A percentile compares a stretch with the other conserved stretches of the same genome.
Evolutionary conservation across 2,113 vertebrate genomes (phyloP).

Genomic region (Austrofundulus limnaeus): DNA sequence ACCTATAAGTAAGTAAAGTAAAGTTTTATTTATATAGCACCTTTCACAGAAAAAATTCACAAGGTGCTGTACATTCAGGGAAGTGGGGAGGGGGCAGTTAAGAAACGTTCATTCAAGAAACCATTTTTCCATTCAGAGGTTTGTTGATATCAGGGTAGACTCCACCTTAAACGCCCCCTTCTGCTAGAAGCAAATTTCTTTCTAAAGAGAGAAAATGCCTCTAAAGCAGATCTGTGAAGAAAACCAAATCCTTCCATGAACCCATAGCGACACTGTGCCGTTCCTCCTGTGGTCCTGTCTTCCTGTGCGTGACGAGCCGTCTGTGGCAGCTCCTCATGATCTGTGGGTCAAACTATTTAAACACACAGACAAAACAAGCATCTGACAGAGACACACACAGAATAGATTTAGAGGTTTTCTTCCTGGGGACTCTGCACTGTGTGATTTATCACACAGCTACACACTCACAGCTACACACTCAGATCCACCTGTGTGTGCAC

Average conservation of each 20-base stretch:
- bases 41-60: too few species aligned
- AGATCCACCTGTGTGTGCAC: slow-evolving; percentile 4
- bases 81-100: too few species aligned
- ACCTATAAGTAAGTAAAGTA: too few species aligned
- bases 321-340: slow-evolving; percentile 36
- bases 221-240: not conserved
- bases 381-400: slow-evolving; percentile 10
- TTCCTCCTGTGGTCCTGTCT: slow-evolving; percentile 25
- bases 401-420: slow-evolving; percentile 26
- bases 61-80: too few species aligned
- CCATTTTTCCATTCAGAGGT: too few species aligned
- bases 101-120: too few species aligned
- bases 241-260: not conserved
- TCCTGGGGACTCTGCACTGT: slow-evolving; percentile 15
- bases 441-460: slow-evolving; percentile 37
- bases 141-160: too few species aligned
- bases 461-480: slow-evolving; percentile 4
- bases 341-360: slow-evolving; percentile 46
- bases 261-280: slow-evolving; percentile 16
- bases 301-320: slow-evolving; percentile 23
- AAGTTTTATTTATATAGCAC: too few species aligned
- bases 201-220: slow-evolving; percentile 23
- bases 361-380: slow-evolving; percentile 19
- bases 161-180: too few species aligned
- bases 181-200: slow-evolving; percentile 15